phyloP scores from a whole-genome alignment of 2,888 invertebrate species.

The Gerosis bhagava region DNA sequence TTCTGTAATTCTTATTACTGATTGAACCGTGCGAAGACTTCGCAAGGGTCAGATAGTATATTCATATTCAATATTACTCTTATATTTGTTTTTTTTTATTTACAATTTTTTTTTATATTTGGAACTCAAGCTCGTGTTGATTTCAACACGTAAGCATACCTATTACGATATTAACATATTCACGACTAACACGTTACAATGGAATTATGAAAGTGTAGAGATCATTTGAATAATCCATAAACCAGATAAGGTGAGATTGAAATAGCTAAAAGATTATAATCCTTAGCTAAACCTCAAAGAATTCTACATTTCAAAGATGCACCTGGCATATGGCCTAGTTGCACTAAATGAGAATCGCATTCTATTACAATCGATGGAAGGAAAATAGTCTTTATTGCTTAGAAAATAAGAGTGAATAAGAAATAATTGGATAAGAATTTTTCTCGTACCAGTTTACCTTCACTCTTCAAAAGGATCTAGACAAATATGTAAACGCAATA shows the following conservation, averaged over 20 bases:
- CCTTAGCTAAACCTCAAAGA: slow-evolving; percentile 5
- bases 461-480: slow-evolving; percentile 31
- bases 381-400: slow-evolving; percentile 17
- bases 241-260: slow-evolving; percentile 5
- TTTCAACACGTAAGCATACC: slow-evolving; percentile 2
- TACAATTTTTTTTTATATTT: no score
- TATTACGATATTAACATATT: slow-evolving; percentile 8
- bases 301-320: slow-evolving; percentile 37
- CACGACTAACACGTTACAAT: slow-evolving; percentile 6
- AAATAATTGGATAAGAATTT: slow-evolving; percentile 34
- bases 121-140: no score
- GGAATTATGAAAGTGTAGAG: slow-evolving; percentile 6
- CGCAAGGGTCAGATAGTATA: no score
- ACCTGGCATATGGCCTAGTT: slow-evolving; percentile 43
- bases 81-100: no score
- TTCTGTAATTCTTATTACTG: no score
- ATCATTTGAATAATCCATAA: slow-evolving; percentile 20
- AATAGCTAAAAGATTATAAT: not conserved
- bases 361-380: slow-evolving; percentile 11
- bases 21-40: no score
- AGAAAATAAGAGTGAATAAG: slow-evolving; percentile 27
- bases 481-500: slow-evolving; percentile 28
- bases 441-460: slow-evolving; percentile 45
- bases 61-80: no score
- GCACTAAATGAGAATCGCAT: slow-evolving; percentile 33